phyloP scores from a whole-genome alignment of 2,797 vertebrate species.

The Lepidocolaptes lacrymiger region DNA sequence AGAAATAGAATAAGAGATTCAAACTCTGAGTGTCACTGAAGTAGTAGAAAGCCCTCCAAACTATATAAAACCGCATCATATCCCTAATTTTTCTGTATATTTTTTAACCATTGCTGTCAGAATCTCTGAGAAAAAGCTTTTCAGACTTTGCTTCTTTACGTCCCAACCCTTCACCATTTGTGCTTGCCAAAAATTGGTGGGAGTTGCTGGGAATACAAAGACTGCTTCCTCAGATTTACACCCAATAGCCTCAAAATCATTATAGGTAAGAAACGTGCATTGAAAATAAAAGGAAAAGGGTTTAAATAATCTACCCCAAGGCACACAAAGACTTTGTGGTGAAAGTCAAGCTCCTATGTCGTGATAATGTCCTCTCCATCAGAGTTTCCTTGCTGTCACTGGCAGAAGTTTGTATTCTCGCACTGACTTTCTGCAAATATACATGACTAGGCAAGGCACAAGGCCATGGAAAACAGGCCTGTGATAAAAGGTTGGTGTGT shows the following conservation, averaged over 20 bases:
- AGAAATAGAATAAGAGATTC: neutral
- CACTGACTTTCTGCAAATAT: neutral
- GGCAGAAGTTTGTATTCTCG: neutral
- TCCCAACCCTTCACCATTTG: neutral
- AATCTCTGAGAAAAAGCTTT: neutral
- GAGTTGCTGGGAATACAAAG: neutral
- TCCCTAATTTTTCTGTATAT: neutral
- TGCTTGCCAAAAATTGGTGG: neutral
- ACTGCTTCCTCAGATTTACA: neutral
- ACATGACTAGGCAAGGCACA: neutral
- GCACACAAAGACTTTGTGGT: neutral
- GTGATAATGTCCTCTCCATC: neutral
- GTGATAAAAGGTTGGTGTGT: neutral
- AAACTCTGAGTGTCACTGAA: neutral
- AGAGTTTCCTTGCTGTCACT: neutral
- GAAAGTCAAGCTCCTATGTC: neutral
- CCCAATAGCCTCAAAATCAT: neutral
- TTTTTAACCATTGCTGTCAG: neutral
- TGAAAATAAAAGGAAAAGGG: neutral
- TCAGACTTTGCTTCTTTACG: neutral
- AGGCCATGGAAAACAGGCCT: neutral
- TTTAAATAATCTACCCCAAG: neutral
- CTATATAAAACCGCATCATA: fast-evolving
- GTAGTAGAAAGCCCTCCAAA: neutral
- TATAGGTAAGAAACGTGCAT: neutral